These are phyloP conservation scores for Sitta carolinensis DNA, from an alignment of 2,797 vertebrate genomes.

Conservation along the genomic window DNA sequence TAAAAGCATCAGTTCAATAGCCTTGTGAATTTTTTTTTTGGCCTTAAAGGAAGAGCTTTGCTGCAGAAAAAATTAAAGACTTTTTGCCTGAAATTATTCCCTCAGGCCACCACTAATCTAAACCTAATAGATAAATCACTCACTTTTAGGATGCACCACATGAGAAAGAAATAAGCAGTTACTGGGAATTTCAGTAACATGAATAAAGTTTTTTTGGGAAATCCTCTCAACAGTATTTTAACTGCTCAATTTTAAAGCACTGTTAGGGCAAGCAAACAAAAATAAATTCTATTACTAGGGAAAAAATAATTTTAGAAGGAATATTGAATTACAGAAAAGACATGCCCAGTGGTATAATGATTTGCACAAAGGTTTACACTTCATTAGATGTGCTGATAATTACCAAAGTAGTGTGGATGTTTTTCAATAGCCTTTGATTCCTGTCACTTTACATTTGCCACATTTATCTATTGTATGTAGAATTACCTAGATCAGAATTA, in stretches of 20 bases:
- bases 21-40: neutral
- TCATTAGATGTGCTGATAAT: constrained; percentile 27
- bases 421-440: neutral
- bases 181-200: neutral
- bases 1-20: neutral
- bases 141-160: neutral
- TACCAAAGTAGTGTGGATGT: neutral
- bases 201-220: neutral
- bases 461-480: neutral
- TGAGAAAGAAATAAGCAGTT: constrained; percentile 1
- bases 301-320: neutral
- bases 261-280: neutral
- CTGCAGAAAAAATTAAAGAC: constrained; percentile 8
- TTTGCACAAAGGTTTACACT: neutral
- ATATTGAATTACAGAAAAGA: neutral
- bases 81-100: constrained; percentile 29
- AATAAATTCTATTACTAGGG: neutral
- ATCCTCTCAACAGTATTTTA: neutral
- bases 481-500: neutral
- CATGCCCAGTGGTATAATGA: neutral
- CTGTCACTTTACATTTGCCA: neutral
- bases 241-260: neutral
- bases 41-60: neutral
- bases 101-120: neutral
- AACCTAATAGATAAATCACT: neutral